phyloP scores from a whole-genome alignment of 2,113 vertebrate species.

The Synodontis membranacea region DNA sequence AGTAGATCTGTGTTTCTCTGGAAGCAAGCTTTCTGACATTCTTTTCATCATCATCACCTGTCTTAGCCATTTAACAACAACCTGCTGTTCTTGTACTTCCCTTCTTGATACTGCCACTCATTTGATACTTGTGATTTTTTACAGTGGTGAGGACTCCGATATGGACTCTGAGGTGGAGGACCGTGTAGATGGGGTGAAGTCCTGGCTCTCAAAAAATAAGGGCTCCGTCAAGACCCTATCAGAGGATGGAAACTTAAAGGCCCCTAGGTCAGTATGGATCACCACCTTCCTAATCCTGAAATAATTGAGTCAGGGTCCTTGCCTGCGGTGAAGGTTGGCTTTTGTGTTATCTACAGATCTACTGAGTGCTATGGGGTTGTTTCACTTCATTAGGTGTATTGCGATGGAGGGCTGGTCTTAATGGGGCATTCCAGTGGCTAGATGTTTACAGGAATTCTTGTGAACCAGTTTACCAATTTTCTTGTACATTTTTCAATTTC shows the following conservation, averaged over 20 bases:
- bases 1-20: background rate
- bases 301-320: background rate
- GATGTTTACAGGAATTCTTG: background rate
- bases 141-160: conserved; percentile 89
- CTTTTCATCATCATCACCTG: background rate
- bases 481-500: background rate
- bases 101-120: conserved; percentile 1
- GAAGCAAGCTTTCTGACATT: background rate
- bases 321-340: background rate
- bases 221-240: conserved; percentile 80
- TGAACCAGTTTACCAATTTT: background rate
- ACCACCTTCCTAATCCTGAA: background rate
- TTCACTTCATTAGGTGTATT: conserved; percentile 2
- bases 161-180: conserved; percentile 94
- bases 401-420: background rate
- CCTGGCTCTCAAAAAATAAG: conserved; percentile 86
- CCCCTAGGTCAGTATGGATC: conserved; percentile 82
- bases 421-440: background rate
- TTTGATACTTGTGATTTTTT: background rate
- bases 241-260: conserved; percentile 88
- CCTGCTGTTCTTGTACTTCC: background rate
- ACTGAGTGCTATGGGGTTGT: background rate
- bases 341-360: background rate
- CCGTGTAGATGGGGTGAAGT: conserved; percentile 94
- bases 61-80: background rate